phyloP scores from a whole-genome alignment of 2,113 vertebrate species.

The Lophotis ruficrista region DNA sequence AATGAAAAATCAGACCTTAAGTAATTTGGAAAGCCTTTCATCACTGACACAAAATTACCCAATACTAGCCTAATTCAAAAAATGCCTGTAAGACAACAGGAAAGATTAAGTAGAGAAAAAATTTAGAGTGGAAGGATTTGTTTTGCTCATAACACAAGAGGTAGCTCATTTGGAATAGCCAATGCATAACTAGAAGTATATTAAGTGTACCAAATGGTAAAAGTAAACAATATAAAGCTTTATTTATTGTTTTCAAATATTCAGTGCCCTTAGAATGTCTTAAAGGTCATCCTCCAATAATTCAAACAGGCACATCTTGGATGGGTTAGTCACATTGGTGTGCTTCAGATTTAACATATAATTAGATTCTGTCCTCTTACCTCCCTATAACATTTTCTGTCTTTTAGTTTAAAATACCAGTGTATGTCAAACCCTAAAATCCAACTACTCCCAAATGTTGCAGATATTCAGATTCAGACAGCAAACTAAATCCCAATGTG shows the following conservation, averaged over 20 bases:
- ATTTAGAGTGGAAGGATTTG: not conserved
- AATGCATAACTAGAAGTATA: not conserved
- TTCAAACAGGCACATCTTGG: not conserved
- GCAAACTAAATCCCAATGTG: not conserved
- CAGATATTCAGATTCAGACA: not conserved
- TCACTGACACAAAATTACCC: not conserved
- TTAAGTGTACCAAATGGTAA: not conserved
- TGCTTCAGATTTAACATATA: not conserved
- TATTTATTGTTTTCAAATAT: not conserved
- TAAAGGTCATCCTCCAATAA: not conserved
- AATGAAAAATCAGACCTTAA: not conserved
- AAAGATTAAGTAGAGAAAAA: not conserved
- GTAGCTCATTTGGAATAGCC: not conserved
- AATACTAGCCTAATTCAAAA: not conserved
- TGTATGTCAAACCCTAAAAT: not conserved
- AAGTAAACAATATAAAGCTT: not conserved
- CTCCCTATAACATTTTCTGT: not conserved
- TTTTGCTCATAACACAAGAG: not conserved
- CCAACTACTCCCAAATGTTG: not conserved
- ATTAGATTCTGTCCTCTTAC: not conserved
- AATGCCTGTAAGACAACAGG: not conserved
- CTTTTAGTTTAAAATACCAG: not conserved
- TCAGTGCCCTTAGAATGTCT: not conserved
- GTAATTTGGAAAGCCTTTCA: not conserved
- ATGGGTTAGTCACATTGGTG: not conserved